Evolutionary conservation across 2,113 vertebrate species (phyloP).

Genomic region (Halcyon malimbica): DNA sequence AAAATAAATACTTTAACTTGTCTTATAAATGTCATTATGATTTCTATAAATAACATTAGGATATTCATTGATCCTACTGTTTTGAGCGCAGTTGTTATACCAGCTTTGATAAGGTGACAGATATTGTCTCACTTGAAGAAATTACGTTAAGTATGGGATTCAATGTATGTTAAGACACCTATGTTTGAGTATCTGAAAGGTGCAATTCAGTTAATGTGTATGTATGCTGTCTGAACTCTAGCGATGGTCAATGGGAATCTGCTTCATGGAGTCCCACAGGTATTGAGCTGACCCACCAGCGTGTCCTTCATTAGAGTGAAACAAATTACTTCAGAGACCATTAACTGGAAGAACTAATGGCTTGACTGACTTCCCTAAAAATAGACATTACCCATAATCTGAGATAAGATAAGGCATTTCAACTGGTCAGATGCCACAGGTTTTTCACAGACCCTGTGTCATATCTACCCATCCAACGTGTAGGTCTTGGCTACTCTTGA

Average conservation of each 20-base stretch:
- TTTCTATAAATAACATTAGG: neutral
- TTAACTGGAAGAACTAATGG: neutral
- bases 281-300: neutral
- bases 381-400: neutral
- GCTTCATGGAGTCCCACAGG: neutral
- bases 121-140: neutral
- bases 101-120: neutral
- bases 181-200: neutral
- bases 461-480: neutral
- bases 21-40: neutral
- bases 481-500: neutral
- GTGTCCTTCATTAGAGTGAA: neutral
- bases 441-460: neutral
- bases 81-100: neutral
- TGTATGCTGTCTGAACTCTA: neutral
- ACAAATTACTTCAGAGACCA: neutral
- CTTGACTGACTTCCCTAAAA: neutral
- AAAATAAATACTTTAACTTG: neutral
- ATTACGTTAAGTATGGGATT: neutral
- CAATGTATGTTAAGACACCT: neutral
- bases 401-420: neutral
- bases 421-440: neutral
- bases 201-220: neutral
- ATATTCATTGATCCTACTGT: neutral
- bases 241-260: neutral